A percentile compares a stretch with the other conserved stretches of the same genome.
Evolutionary conservation across 2,797 vertebrate species (phyloP).

Genomic region (Sciurus carolinensis): DNA sequence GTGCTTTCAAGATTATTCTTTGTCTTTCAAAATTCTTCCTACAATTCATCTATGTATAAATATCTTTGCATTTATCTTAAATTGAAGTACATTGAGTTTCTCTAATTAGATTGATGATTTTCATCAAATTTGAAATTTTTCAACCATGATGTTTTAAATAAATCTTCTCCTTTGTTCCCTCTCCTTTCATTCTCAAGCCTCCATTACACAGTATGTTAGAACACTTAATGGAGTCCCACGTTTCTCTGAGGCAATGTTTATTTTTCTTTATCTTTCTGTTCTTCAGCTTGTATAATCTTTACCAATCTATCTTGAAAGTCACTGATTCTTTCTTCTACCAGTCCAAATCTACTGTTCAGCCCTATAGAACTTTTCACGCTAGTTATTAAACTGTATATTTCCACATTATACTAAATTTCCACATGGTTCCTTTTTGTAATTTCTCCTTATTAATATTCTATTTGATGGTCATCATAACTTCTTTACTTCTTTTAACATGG

Average conservation of each 20-base stretch:
- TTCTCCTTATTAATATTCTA: neutral
- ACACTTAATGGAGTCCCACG: neutral
- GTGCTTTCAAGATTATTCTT: neutral
- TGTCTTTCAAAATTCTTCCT: neutral
- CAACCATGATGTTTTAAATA: neutral
- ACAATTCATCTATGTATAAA: neutral
- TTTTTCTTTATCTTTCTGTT: neutral
- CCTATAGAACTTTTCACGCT: neutral
- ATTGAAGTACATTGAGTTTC: neutral
- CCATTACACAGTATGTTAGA: neutral
- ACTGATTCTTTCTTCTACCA: neutral
- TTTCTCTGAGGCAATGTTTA: neutral
- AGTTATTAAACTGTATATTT: neutral
- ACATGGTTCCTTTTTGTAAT: neutral
- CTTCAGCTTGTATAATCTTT: neutral
- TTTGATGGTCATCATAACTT: neutral
- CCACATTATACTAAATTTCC: neutral
- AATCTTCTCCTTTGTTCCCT: neutral
- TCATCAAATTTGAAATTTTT: neutral
- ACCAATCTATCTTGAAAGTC: neutral
- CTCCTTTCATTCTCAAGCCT: neutral
- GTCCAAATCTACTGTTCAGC: neutral
- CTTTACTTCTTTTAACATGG: neutral
- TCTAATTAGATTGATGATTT: neutral
- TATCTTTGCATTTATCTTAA: neutral